Conservation (phyloP, 2,888 invertebrate genomes). For the Torymus auratus region DNA sequence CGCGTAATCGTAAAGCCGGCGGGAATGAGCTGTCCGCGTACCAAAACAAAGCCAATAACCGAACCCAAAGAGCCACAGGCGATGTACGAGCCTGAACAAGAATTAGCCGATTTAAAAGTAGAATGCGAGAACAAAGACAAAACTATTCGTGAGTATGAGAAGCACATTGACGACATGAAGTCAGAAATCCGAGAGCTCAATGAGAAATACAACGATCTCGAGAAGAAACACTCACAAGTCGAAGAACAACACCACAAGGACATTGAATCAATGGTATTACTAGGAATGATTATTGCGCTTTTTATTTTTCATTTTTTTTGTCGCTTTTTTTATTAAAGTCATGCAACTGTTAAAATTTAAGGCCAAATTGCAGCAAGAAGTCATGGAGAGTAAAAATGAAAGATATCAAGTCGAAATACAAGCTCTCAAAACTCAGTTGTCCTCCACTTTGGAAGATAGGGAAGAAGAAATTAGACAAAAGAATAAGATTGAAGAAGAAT, state of each 20-base stretch:
- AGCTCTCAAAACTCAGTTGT: slow-evolving; percentile 63
- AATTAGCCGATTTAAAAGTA: slow-evolving; percentile 72
- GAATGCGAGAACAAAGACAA: slow-evolving; percentile 72
- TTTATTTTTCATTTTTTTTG: slow-evolving; percentile 15
- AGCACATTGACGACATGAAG: slow-evolving; percentile 69
- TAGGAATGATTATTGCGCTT: background rate
- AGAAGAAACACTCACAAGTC: slow-evolving; percentile 61
- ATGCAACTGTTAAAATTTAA: slow-evolving; percentile 48
- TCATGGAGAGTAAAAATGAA: slow-evolving; percentile 64
- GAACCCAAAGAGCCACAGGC: slow-evolving; percentile 44
- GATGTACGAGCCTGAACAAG: slow-evolving; percentile 66
- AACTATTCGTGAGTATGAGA: slow-evolving; percentile 72
- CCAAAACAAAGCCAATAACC: slow-evolving; percentile 61
- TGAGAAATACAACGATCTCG: slow-evolving; percentile 62
- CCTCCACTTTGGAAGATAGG: slow-evolving; percentile 53
- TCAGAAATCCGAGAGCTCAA: slow-evolving; percentile 63
- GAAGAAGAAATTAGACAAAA: slow-evolving; percentile 60
- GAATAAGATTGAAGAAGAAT: slow-evolving; percentile 58
- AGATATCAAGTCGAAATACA: slow-evolving; percentile 64
- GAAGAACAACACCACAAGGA: slow-evolving; percentile 67
- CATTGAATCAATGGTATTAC: slow-evolving; percentile 68
- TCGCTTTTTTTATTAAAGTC: background rate
- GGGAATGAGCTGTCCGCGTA: slow-evolving; percentile 60
- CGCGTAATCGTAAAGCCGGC: slow-evolving; percentile 62
- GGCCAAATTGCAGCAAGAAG: slow-evolving; percentile 68